Evolutionary conservation across 2,888 invertebrate species (phyloP).

Genomic region (Caradrina kadenii): DNA sequence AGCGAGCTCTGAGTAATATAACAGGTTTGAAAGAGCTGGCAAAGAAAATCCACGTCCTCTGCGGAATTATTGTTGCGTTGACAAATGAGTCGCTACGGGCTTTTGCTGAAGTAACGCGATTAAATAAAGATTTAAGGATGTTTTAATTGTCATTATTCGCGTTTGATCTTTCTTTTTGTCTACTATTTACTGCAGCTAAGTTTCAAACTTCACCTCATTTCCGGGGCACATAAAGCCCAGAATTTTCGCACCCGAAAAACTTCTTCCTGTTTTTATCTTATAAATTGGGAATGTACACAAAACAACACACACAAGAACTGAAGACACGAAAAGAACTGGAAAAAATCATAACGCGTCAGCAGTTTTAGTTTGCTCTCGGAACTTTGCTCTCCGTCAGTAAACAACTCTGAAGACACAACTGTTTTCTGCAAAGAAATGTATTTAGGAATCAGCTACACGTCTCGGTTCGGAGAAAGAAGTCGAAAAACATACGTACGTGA

Average conservation of each 20-base stretch:
- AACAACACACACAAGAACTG: slow-evolving; percentile 59
- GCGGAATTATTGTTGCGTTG: slow-evolving; percentile 74
- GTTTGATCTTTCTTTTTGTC: background rate
- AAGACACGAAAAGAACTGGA: slow-evolving; percentile 66
- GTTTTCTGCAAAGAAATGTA: slow-evolving; percentile 72
- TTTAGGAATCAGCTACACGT: slow-evolving; percentile 62
- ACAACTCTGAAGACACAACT: slow-evolving; percentile 69
- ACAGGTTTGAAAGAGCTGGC: slow-evolving; percentile 73
- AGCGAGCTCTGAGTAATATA: slow-evolving; percentile 76
- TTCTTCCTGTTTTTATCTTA: slow-evolving; percentile 44
- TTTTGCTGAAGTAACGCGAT: slow-evolving; percentile 55
- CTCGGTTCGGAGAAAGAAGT: slow-evolving; percentile 39
- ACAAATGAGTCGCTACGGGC: slow-evolving; percentile 72
- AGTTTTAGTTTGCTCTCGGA: slow-evolving; percentile 76
- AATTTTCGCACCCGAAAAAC: slow-evolving; percentile 23
- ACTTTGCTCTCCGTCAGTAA: slow-evolving; percentile 76
- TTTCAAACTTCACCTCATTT: slow-evolving; percentile 13
- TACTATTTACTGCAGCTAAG: background rate
- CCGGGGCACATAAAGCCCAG: slow-evolving; percentile 3
- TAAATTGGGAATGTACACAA: slow-evolving; percentile 64
- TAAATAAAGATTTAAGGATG: slow-evolving; percentile 32
- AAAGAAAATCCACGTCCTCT: slow-evolving; percentile 69
- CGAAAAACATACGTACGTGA: slow-evolving; percentile 49
- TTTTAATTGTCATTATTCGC: slow-evolving; percentile 17
- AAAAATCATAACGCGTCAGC: slow-evolving; percentile 77